Base-by-base conservation (phyloP, 2,113 vertebrate species). In the Puma concolor region DNA sequence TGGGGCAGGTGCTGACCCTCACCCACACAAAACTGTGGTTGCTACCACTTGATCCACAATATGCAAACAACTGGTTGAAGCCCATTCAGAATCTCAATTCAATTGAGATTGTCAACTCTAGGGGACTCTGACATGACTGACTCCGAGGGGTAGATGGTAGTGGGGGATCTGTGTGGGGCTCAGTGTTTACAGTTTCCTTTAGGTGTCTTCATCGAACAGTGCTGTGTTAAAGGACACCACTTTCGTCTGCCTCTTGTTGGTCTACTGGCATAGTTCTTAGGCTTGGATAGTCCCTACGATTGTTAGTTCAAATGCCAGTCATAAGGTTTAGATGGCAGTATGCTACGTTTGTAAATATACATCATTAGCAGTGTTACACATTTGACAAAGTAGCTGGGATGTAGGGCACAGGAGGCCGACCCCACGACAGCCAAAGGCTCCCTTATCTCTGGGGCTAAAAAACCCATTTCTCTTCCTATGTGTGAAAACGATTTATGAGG, bases 381-480 rank as follows among this genome's bases (percentile, higher is more conserved):
- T 88, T 19, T 31, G 23, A 0, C 33, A 36, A 67, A 11, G 66
- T 11, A 41, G 50, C 4, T n/a, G 29, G 44, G 17, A 60, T 41
- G 2, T 25, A 66, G 36, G 25, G 12, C 12, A 2, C 4, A 84
- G 9, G 16, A 13, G 12, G 2, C 23, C 2, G 0, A 29, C 60
- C 48, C 63, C 2, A 11, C 5, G 41, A 33, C 1, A 54, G 5
- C n/a, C 27, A 4, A 2, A 36, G 0, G 1, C 4, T 57, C 29
- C 7, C 11, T 19, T 48, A 27, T 31, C 7, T 57, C 36, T 44
- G 25, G 36, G 33, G 12, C 38, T 38, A 69, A 54, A 81, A 11
- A 52, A 19, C 8, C 2, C 8, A 12, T 38, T 88, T 91, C 52
- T 10, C 3, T 36, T 79, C 10, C 25, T 64, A 41, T 1, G 7